phyloP scores from a whole-genome alignment of 30 jellyfish, hydroid and myxozoan species.

The Pseudorhiza aurosa region DNA sequence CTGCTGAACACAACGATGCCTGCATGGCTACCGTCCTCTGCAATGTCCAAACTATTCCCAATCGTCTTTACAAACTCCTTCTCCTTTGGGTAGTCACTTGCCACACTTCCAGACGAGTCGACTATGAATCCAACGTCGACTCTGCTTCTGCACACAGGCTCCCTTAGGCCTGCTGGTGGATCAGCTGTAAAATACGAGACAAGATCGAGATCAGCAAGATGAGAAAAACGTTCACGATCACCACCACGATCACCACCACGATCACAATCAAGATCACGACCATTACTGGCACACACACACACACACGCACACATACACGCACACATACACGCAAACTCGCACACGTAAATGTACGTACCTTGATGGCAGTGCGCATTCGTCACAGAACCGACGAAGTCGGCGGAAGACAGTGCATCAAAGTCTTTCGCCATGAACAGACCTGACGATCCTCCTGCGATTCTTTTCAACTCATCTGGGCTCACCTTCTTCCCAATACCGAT shows the following conservation, averaged over 20 bases:
- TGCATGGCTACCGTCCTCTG: conserved; percentile 48
- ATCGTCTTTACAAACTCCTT: conserved; percentile 47
- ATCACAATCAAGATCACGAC: too few species aligned
- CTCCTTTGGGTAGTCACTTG: conserved; percentile 31
- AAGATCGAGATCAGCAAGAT: too few species aligned
- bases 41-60: conserved; percentile 23
- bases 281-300: too few species aligned
- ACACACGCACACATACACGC: too few species aligned
- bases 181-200: too few species aligned
- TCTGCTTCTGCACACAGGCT: conserved; percentile 17
- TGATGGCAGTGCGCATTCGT: conserved; percentile 24
- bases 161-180: neutral
- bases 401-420: conserved; percentile 44
- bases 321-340: too few species aligned
- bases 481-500: conserved; percentile 85
- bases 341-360: conserved; percentile 47
- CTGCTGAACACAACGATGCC: conserved; percentile 59
- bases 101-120: conserved; percentile 69
- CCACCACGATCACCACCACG: too few species aligned
- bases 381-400: conserved; percentile 40
- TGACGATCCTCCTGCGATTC: conserved; percentile 72
- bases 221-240: too few species aligned
- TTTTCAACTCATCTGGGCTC: conserved; percentile 67
- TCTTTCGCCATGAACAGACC: conserved; percentile 60
- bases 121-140: conserved; percentile 64